These are phyloP conservation scores for Muscicapa adusta DNA, from an alignment of 2,113 vertebrate genomes.

Conservation along the genomic window DNA sequence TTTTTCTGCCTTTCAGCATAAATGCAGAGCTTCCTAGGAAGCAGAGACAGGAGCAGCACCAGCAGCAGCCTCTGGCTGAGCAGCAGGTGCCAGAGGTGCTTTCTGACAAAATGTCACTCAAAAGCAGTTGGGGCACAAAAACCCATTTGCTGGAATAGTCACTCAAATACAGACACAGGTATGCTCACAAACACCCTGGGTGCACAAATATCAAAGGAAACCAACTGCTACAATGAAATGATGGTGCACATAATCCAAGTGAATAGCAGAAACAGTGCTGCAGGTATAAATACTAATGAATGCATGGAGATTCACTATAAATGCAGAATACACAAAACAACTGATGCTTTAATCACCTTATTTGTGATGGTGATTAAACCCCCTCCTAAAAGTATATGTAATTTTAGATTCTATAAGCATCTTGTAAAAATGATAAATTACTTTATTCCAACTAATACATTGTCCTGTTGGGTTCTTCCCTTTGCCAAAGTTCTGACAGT, in stretches of 20 bases:
- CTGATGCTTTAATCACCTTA: neutral
- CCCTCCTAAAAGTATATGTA: fast-evolving
- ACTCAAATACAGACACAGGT: neutral
- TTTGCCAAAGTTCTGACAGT: neutral
- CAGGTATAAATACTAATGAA: neutral
- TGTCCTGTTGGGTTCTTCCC: neutral
- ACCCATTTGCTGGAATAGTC: neutral
- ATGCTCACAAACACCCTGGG: neutral
- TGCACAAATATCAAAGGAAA: neutral
- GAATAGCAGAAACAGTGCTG: neutral
- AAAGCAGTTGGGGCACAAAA: fast-evolving
- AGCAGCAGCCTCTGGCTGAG: neutral
- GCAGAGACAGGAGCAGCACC: neutral
- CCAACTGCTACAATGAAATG: neutral
- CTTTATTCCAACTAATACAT: neutral
- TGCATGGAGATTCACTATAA: neutral
- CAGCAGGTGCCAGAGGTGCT: neutral
- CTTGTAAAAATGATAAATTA: neutral
- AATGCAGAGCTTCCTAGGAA: fast-evolving
- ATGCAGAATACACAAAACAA: neutral
- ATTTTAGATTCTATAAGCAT: neutral
- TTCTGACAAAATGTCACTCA: neutral
- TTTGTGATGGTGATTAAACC: neutral
- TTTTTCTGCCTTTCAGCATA: neutral
- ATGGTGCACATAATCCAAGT: neutral